Evolutionary conservation across 2,888 invertebrate species (phyloP), one percentile per base, ranked within the genome.

Genomic region (Sphaerophoria taeniata): DNA sequence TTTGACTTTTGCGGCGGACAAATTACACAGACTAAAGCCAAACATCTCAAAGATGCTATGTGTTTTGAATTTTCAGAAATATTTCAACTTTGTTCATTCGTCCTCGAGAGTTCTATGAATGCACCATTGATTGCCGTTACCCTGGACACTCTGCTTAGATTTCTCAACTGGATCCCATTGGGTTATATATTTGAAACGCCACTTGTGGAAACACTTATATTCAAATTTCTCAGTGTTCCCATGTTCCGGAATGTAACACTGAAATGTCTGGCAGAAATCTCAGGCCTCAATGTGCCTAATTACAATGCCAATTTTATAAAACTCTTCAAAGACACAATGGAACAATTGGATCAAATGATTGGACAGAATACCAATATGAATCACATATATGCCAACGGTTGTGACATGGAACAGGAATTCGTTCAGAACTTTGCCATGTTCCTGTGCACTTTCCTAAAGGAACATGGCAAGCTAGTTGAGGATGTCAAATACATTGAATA

Each of bases 131-230:
- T 99, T 75, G 97, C 97, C 89, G 96, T 98, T 4, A 99, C 99
- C 0, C 94, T 99, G 87, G 98, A 99, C 91, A 99, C 99, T 3
- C 93, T 99, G 75, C 93, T 99, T 88, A 95, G 98, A 91, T 99
- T 99, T 93, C 94, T 99, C 53, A 99, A 99, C 91, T 99, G 99
- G 99, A 99, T 99, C 90, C 99, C 99, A n/a, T 94, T 99, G 86
- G 99, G 99, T 11, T 99, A 99, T 92, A 99, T 99, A 91, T 99
- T 99, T 93, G 99, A 99, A 94, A 99, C 99, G 88, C 97, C 98
- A 91, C 94, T 99, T 74, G 98, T 99, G 89, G 96, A 95, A 89
- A 98, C 98, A 72, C 94, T 99, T 73, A 97, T 98, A 90, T 97
- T 96, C 92, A 99, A 98, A 95, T 99, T 99, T 93, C 94, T 99